Percentiles rank a stretch among this genome's conserved stretches.
These are phyloP conservation scores for Meda fulgida DNA, from an alignment of 2,797 vertebrate genomes.

Conservation along the genomic window DNA sequence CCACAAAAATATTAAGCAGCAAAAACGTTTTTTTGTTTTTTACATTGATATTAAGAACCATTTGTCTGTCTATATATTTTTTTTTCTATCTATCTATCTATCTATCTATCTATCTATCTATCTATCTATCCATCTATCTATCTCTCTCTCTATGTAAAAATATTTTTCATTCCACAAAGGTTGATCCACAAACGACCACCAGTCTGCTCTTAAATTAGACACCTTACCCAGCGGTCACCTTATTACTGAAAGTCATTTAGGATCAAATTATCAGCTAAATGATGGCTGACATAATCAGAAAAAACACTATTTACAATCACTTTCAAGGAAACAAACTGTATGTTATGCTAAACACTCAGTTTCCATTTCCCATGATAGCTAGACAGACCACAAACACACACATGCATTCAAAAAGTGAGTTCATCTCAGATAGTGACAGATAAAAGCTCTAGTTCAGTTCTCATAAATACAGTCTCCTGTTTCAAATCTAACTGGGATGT, in stretches of 20 bases:
- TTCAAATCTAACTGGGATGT: background rate
- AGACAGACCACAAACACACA: slow-evolving; percentile 15
- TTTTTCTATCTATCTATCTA: no score
- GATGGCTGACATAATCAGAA: background rate
- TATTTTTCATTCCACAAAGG: background rate
- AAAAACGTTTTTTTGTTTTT: no score
- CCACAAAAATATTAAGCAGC: no score
- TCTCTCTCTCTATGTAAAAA: background rate
- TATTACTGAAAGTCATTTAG: background rate
- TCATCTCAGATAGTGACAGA: slow-evolving; percentile 3
- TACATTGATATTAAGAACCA: no score
- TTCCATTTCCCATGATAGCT: background rate
- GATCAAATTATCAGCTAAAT: background rate
- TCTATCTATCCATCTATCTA: no score
- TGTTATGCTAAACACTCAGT: background rate
- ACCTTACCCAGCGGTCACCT: background rate
- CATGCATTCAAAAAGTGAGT: background rate
- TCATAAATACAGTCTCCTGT: background rate
- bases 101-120: no score
- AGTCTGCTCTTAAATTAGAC: background rate
- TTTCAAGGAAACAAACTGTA: background rate
- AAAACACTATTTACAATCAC: background rate
- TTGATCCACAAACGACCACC: background rate
- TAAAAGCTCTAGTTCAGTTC: background rate
- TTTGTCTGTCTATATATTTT: no score